These are phyloP conservation scores for Oncorhynchus masou DNA, from an alignment of 2,113 vertebrate species.

Conservation along the genomic window DNA sequence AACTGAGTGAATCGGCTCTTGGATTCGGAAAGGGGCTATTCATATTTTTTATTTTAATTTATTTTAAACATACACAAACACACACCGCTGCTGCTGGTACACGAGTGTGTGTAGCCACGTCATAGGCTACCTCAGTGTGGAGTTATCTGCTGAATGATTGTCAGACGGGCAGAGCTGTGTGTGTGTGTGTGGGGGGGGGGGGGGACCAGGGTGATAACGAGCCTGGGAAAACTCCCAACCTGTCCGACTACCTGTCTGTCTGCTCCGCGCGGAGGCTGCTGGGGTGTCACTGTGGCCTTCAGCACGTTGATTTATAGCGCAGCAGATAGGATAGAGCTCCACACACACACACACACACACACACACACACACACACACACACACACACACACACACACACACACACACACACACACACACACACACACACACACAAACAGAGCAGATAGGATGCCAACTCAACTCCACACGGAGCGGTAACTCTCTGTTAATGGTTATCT, in stretches of 20 bases:
- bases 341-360: too few species aligned
- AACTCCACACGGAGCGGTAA: conserved; percentile 52
- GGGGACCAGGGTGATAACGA: conserved; percentile 54
- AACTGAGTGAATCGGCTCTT: too few species aligned
- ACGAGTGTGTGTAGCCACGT: conserved; percentile 1
- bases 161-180: conserved; percentile 45
- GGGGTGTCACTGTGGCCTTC: conserved; percentile 81
- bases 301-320: conserved; percentile 81
- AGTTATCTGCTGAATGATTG: conserved; percentile 73
- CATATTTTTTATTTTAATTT: too few species aligned
- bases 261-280: conserved; percentile 60
- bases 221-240: conserved; percentile 74
- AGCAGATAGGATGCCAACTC: too few species aligned
- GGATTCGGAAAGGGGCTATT: too few species aligned
- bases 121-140: conserved; percentile 1
- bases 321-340: conserved; percentile 41
- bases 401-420: too few species aligned
- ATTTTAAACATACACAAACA: not conserved
- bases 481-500: conserved; percentile 89
- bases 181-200: conserved; percentile 2
- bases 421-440: too few species aligned
- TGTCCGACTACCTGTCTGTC: conserved; percentile 6
- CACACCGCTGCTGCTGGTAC: not conserved
- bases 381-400: too few species aligned
- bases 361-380: too few species aligned